These are phyloP conservation scores for Tor tambroides DNA, from an alignment of 2,113 vertebrate genomes.

Conservation along the genomic window DNA sequence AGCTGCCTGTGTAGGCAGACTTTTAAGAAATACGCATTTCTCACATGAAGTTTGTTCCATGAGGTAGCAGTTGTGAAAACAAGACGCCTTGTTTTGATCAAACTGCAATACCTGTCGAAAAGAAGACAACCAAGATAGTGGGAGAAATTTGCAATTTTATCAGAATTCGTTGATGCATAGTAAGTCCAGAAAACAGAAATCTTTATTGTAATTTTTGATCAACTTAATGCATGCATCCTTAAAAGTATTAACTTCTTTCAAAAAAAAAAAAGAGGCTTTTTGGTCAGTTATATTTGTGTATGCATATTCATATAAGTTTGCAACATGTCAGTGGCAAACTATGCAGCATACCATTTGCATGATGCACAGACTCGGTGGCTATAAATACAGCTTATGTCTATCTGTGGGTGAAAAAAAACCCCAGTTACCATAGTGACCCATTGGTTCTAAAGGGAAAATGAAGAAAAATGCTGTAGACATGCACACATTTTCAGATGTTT, in stretches of 20 bases:
- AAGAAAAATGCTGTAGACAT: neutral
- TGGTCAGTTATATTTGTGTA: too few relatives aligned
- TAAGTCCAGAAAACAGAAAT: neutral
- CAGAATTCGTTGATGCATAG: neutral
- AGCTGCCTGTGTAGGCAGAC: neutral
- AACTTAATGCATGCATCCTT: too few relatives aligned
- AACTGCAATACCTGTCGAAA: too few relatives aligned
- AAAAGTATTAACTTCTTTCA: too few relatives aligned
- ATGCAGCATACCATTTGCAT: neutral
- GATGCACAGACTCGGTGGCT: constrained; percentile 7
- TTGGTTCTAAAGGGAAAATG: neutral
- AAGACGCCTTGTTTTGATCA: neutral
- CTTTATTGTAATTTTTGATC: neutral
- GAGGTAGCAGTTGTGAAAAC: neutral
- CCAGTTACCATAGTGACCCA: neutral
- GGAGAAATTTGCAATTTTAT: neutral
- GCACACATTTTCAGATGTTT: neutral
- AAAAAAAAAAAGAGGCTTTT: too few relatives aligned
- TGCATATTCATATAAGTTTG: too few relatives aligned
- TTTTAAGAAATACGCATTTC: neutral
- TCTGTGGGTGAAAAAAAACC: neutral
- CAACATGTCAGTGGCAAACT: neutral
- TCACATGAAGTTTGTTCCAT: neutral
- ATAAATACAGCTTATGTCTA: neutral
- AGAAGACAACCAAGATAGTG: neutral